Base-by-base conservation (phyloP, 2,797 vertebrate species). In the Petrocephalus sullivani region DNA sequence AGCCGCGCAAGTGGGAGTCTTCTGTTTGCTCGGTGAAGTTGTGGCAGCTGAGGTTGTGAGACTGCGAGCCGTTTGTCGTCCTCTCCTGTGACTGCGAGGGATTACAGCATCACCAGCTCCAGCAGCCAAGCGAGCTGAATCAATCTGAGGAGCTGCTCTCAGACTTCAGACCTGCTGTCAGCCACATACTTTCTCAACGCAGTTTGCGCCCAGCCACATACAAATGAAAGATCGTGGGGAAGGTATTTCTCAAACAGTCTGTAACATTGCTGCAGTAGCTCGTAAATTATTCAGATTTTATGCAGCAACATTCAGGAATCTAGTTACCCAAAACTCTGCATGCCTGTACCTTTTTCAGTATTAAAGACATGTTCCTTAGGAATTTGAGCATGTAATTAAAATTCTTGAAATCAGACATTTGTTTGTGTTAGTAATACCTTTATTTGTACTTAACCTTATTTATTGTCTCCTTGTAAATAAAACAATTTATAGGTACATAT, bases 1-100 rank as follows among this genome's bases (percentile, higher is more conserved):
- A 89, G 90, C 89, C 83, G 91, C 89, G 89, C 82, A 84, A 60
- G 93, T 92, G 92, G 92, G 93, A 90, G 90, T 92, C 90, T 87
- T 87, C 90, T 91, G 93, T 94, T 94, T 93, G 91, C 91, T 93
- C 88, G 90, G 90, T 90, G 92, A 93, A 91, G 91, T 90, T 89
- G 93, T 86, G 89, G 93, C 93, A 92, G 92, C 92, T 92, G 91
- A 94, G 91, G 92, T 91, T 93, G 92, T 93, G 93, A 71, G 93
- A 94, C 91, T 90, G 88, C 56, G 10, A 88, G 90, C 87, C 88
- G 88, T 58, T 58, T 91, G 87, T 86, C 88, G 90, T 49, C 75
- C 19, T 86, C 54, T 87, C 61, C 16, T 23, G 87, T 90, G 90
- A 88, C 89, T 87, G 89, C 90, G 88, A 87, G 12, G 90, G 92